A percentile compares a stretch with the other conserved stretches of the same genome.
phyloP scores from a whole-genome alignment of 2,888 invertebrate genomes.

The Eupeodes luniger region DNA sequence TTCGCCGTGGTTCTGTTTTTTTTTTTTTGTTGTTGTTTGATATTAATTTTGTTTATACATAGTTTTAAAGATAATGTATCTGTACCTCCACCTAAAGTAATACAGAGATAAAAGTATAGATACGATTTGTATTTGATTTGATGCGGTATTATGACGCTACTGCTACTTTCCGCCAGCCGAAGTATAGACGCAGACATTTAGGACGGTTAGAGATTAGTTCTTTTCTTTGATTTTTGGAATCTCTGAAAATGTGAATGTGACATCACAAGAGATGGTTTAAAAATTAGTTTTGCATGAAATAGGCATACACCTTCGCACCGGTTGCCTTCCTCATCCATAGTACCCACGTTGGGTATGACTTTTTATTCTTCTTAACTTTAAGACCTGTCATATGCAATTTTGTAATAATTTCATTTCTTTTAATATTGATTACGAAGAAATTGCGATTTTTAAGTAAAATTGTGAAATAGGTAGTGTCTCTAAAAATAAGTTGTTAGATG shows the following conservation, averaged over 20 bases:
- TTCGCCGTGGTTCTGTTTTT: neutral
- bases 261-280: neutral
- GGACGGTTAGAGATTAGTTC: neutral
- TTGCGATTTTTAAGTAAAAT: too few species aligned
- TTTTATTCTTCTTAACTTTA: too few species aligned
- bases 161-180: neutral
- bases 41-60: slow-evolving; percentile 10
- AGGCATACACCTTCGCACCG: too few species aligned
- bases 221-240: slow-evolving; percentile 2
- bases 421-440: too few species aligned
- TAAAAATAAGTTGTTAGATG: too few species aligned
- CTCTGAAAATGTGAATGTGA: neutral
- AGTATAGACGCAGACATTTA: neutral
- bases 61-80: neutral
- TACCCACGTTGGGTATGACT: too few species aligned
- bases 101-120: too few species aligned
- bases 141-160: slow-evolving; percentile 17
- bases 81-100: neutral
- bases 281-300: neutral
- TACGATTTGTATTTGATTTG: neutral
- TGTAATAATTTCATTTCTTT: too few species aligned
- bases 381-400: too few species aligned
- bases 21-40: slow-evolving; percentile 20
- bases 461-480: too few species aligned
- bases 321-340: too few species aligned